Evolutionary conservation across 2,797 vertebrate species (phyloP).

Genomic region (Leptodactylus fallax): DNA sequence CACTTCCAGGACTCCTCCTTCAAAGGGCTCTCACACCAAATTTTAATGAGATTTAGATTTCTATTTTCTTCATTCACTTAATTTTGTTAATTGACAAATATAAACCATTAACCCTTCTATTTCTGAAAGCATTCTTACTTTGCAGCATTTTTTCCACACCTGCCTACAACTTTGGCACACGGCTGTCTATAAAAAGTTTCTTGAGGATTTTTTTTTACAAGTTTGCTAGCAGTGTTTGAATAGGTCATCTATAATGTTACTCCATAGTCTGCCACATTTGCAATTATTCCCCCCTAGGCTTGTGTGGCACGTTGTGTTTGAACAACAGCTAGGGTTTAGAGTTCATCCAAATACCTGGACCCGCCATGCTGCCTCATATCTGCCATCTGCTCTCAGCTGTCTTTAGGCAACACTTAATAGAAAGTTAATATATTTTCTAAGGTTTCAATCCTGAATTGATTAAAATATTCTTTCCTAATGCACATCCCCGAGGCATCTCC

Average conservation of each 20-base stretch:
- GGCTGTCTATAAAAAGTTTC: too few species aligned
- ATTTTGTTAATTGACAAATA: too few species aligned
- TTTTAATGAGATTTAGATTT: too few species aligned
- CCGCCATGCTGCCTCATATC: background rate
- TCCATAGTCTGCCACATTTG: background rate
- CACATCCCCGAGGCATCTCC: background rate
- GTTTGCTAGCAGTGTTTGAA: too few species aligned
- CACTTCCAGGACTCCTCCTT: too few species aligned
- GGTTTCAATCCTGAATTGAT: conserved; percentile 19
- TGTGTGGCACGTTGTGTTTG: background rate
- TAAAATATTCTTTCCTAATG: conserved; percentile 37
- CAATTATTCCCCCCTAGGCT: background rate
- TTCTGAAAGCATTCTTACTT: too few species aligned
- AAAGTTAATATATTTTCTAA: conserved; percentile 14
- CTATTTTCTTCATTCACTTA: too few species aligned
- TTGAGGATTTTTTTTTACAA: too few species aligned
- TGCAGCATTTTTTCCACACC: too few species aligned
- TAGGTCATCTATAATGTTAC: background rate
- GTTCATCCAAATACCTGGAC: background rate
- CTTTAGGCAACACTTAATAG: conserved; percentile 20
- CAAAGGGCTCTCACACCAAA: too few species aligned
- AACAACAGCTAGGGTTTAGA: background rate
- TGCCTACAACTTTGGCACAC: too few species aligned
- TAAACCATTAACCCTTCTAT: too few species aligned
- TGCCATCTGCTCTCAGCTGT: background rate